Percentiles rank a stretch among this genome's conserved stretches.
phyloP scores from a whole-genome alignment of 1,140 invertebrate genomes.

The Macrocentrus cingulum region DNA sequence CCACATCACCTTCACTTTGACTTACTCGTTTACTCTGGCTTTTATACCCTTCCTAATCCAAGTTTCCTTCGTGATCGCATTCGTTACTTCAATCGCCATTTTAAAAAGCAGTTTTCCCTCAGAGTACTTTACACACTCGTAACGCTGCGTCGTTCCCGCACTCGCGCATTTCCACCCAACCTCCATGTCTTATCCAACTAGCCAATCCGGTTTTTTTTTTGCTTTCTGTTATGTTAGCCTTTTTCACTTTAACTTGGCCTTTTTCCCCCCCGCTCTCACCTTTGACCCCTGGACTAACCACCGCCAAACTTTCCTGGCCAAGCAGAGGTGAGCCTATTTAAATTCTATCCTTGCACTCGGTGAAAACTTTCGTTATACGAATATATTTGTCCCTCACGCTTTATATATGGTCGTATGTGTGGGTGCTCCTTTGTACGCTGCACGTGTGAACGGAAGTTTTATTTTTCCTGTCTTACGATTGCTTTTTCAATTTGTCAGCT shows the following conservation, averaged over 20 bases:
- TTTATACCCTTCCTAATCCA: constrained; percentile 27
- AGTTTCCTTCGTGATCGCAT: constrained; percentile 34
- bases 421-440: not conserved
- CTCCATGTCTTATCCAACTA: constrained; percentile 12
- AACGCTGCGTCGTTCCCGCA: constrained; percentile 6
- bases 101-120: constrained; percentile 33
- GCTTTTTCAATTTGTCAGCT: not conserved
- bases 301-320: constrained; percentile 11
- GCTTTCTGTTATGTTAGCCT: constrained; percentile 1
- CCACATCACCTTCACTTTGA: not conserved
- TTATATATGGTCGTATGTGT: not conserved
- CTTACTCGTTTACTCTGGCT: not conserved
- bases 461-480: not conserved
- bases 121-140: constrained; percentile 29
- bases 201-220: constrained; percentile 3
- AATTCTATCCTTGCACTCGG: constrained; percentile 24
- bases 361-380: constrained; percentile 21
- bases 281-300: constrained; percentile 9
- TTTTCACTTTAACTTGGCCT: constrained; percentile 15
- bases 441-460: not conserved
- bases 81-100: constrained; percentile 35
- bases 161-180: constrained; percentile 16
- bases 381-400: not conserved
- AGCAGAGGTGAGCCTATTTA: constrained; percentile 27
- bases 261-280: not conserved